Base-by-base conservation (phyloP, 1,140 invertebrate genomes). In the Drosophila serrata region DNA sequence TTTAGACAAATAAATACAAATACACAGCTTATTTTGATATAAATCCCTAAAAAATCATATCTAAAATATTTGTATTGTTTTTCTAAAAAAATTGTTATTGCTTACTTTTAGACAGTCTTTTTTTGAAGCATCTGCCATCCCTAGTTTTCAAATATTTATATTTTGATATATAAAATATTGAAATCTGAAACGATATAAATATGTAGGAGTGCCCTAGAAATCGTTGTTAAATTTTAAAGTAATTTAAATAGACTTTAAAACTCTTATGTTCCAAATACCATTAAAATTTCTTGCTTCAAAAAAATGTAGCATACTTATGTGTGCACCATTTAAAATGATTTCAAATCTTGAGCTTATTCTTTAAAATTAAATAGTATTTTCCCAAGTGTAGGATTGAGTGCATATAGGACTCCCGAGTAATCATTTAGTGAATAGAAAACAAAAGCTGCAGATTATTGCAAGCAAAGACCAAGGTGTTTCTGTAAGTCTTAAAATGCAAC, bases 361-460 rank as follows among this genome's bases (percentile, higher is more conserved):
- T 0, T 0, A 1, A 3, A 45, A 7, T 22, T 15, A 8, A 8
- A 24, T 6, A 2, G 4, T 3, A 22, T 15, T 39, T 31, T 22
- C 37, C 1, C n/a, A 3, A 35, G 65, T 31, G 60, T 9, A 33
- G 13, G 12, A 48, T 43, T 53, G 33, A 39, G 39, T 67, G 62
- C 65, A 53, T 67, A 45, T 67, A 62, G 37, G 37, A 68, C 45
- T 9, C 46, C 31, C 13, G 11, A 31, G 65, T 67, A 67, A 55
- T 62, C 59, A 27, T 67, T 46, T 7, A n/a, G 19, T 60, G 40
- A 65, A 45, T 24, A 60, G 57, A 43, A 67, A 55, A 69, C 62
- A 53, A 67, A 69, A 45, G 63, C 63, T 43, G 35, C 37, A 33
- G 65, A 65, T 53, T 69, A 65, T 65, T 53, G 60, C 59, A 33